These are phyloP conservation scores for Thecocarcelia acutangulata DNA, from an alignment of 2,888 invertebrate genomes.

Conservation along the genomic window DNA sequence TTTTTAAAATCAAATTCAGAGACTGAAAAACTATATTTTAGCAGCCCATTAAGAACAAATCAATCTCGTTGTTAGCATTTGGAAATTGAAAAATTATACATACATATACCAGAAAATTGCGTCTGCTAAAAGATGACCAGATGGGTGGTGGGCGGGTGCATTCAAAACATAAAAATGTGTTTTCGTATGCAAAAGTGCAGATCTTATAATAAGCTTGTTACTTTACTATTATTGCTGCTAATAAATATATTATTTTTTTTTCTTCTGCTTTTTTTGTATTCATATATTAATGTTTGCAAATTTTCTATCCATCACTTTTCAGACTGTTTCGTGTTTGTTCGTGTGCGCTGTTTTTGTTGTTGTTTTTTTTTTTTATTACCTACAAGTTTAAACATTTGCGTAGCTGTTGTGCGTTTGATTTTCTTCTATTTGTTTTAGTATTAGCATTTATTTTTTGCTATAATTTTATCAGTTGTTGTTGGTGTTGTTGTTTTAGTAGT, in stretches of 20 bases:
- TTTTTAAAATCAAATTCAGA: no score
- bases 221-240: slow-evolving; percentile 33
- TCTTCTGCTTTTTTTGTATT: slow-evolving; percentile 10
- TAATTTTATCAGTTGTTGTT: slow-evolving; percentile 39
- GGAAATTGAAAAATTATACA: no score
- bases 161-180: not conserved
- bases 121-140: not conserved
- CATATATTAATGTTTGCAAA: slow-evolving; percentile 49
- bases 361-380: slow-evolving; percentile 55
- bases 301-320: slow-evolving; percentile 25
- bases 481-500: slow-evolving; percentile 6
- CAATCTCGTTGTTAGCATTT: no score
- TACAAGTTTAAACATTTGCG: slow-evolving; percentile 63
- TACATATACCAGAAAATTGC: no score
- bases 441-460: slow-evolving; percentile 50
- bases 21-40: no score
- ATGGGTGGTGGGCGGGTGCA: slow-evolving; percentile 3
- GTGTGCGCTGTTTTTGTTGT: not conserved
- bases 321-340: slow-evolving; percentile 2
- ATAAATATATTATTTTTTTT: slow-evolving; percentile 20
- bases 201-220: slow-evolving; percentile 44
- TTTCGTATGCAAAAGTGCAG: not conserved
- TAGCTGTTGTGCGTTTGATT: slow-evolving; percentile 59
- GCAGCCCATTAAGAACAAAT: no score
- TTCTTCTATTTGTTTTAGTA: slow-evolving; percentile 57